Evolutionary conservation across 2,888 invertebrate genomes (phyloP).

Genomic region (Torymus auratus): DNA sequence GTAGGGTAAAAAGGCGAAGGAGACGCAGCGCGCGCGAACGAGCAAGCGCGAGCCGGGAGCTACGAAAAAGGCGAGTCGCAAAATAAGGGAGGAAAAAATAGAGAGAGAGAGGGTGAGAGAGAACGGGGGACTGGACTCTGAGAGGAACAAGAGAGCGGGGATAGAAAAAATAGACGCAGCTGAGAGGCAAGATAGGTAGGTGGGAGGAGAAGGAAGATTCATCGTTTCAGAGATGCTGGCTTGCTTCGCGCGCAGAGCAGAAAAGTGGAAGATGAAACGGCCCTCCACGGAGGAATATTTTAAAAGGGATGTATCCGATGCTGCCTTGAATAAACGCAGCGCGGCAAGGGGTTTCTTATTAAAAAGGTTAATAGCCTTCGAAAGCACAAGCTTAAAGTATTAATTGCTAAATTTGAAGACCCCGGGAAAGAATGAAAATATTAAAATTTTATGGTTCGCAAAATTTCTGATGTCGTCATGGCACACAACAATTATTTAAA

Average conservation of each 20-base stretch:
- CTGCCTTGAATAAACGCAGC: constrained; percentile 14
- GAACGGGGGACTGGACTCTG: constrained; percentile 1
- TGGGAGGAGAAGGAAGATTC: constrained; percentile 34
- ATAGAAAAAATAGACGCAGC: constrained; percentile 15
- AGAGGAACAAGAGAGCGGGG: constrained; percentile 31
- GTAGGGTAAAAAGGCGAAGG: neutral
- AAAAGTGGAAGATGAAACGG: constrained; percentile 41
- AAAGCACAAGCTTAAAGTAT: neutral
- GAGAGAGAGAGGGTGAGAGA: neutral
- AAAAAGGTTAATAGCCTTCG: neutral
- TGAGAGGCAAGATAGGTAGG: neutral
- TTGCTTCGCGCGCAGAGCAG: neutral
- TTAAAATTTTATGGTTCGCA: no score
- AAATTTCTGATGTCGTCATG: no score
- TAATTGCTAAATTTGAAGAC: neutral
- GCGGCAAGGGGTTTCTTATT: constrained; percentile 1
- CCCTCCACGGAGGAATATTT: constrained; percentile 35
- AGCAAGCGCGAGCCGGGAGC: no score
- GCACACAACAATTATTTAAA: no score
- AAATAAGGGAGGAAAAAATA: constrained; percentile 25
- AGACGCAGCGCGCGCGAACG: neutral
- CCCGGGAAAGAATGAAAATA: no score
- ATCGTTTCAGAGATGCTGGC: constrained; percentile 34
- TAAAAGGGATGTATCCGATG: constrained; percentile 31
- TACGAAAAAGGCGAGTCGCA: constrained; percentile 2